Conservation (phyloP, 2,888 invertebrate genomes). For the Proisotoma minuta region DNA sequence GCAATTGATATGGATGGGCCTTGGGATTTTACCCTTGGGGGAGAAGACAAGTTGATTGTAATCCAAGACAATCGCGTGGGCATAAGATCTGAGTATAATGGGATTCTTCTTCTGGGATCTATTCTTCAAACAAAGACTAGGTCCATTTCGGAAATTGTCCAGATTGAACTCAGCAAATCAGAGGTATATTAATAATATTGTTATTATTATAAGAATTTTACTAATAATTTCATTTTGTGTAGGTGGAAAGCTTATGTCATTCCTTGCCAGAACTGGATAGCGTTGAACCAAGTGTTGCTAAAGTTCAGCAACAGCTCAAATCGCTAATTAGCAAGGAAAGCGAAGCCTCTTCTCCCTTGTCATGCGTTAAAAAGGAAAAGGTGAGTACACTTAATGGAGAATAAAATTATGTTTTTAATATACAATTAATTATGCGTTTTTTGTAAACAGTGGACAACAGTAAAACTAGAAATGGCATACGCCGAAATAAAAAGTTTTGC, state of each 20-base stretch:
- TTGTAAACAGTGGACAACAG: slow-evolving; percentile 81
- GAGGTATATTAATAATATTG: slow-evolving; percentile 59
- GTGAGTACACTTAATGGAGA: slow-evolving; percentile 18
- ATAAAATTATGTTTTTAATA: background rate
- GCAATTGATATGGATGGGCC: background rate
- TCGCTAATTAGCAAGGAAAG: slow-evolving; percentile 31
- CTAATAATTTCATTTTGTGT: slow-evolving; percentile 1
- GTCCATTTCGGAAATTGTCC: slow-evolving; percentile 64
- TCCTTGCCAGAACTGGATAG: slow-evolving; percentile 40
- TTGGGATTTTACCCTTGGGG: slow-evolving; percentile 51
- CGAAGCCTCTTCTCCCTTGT: slow-evolving; percentile 24
- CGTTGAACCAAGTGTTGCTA: slow-evolving; percentile 33
- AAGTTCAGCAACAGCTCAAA: slow-evolving; percentile 42
- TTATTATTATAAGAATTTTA: slow-evolving; percentile 8
- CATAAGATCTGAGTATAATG: slow-evolving; percentile 83
- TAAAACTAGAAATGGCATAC: slow-evolving; percentile 75
- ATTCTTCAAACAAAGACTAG: slow-evolving; percentile 77
- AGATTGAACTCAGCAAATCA: slow-evolving; percentile 77
- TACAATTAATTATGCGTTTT: slow-evolving; percentile 10
- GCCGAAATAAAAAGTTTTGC: slow-evolving; percentile 74
- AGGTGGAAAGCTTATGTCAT: slow-evolving; percentile 46
- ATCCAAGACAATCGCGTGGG: slow-evolving; percentile 77
- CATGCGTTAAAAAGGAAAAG: slow-evolving; percentile 45
- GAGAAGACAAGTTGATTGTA: slow-evolving; percentile 74
- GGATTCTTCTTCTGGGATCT: slow-evolving; percentile 80